Base-by-base conservation (phyloP, 2,113 vertebrate species). In the Baryphthengus martii region DNA sequence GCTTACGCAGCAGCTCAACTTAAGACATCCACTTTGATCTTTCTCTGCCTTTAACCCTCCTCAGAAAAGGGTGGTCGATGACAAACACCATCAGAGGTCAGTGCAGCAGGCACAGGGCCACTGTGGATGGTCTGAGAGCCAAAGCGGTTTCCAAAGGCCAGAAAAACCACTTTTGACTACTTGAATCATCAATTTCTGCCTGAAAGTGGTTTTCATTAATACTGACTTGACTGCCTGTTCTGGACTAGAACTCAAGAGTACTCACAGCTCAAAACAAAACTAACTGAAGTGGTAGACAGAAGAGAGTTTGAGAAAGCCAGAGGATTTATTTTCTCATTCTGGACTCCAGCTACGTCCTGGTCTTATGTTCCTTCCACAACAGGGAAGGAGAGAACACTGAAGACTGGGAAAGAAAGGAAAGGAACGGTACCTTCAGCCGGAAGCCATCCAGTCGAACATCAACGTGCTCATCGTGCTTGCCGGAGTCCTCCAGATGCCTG, bases 401-500 rank as follows among this genome's bases (percentile, higher is more conserved):
- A 62, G 50, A 6, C 8, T 29, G 72, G 42, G 49, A 35, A 52
- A 52, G 42, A 65, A 85, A 89, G 29, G 74, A 18, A 47, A 5
- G 2, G 35, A 45, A 28, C 0, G 37, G 90, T 85, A 99, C 99
- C 99, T 99, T 99, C 33, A 99, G 97, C 35, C 97, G 97, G 83
- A 98, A 97, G 77, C 98, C 98, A 66, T 99, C 99, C 96, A 99
- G 73, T 21, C 99, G 98, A 18, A 99, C 94, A 85, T 99, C 99
- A 56, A 99, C 80, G 5, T 99, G 99, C 93, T 99, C 99, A 28
- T 99, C 98, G 7, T 68, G 97, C 90, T 98, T 98, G 93, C 97
- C 98, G 3, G 99, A 98, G 94, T 98, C 98, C 93, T 99, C 98
- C 94, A 99, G 95, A 23, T 70, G 67, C 88, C 99, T 99, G 96